Conservation (phyloP, 2,797 vertebrate species). For the Buphagus erythrorhynchus region DNA sequence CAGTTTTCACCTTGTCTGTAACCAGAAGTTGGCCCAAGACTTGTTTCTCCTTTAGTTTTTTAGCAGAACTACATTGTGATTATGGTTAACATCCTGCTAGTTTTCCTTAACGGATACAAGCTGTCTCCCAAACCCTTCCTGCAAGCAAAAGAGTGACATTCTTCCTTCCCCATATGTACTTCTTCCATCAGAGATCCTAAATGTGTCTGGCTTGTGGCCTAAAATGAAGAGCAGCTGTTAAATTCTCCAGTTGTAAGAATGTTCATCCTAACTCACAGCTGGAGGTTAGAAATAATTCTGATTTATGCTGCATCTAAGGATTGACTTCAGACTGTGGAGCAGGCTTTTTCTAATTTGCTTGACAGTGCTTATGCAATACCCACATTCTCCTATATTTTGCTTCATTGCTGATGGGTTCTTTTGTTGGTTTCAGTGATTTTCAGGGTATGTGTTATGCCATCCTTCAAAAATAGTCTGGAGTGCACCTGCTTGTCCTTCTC, state of each 20-base stretch:
- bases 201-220: background rate
- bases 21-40: background rate
- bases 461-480: background rate
- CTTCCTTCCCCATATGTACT: background rate
- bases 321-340: background rate
- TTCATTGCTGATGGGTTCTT: background rate
- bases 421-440: background rate
- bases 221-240: background rate
- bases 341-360: background rate
- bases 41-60: background rate
- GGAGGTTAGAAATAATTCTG: background rate
- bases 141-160: background rate
- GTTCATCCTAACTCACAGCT: background rate
- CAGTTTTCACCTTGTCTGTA: background rate
- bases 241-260: background rate
- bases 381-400: background rate
- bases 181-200: background rate
- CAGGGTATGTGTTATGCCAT: accelerated
- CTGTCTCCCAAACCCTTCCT: background rate
- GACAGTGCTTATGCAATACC: background rate
- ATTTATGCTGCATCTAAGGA: background rate
- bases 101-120: background rate
- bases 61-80: background rate
- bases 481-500: accelerated
- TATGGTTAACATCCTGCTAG: background rate